Evolutionary conservation across 2,888 invertebrate genomes (phyloP), one percentile per base, ranked within the genome.

Genomic region (Sarcophaga subvicina): DNA sequence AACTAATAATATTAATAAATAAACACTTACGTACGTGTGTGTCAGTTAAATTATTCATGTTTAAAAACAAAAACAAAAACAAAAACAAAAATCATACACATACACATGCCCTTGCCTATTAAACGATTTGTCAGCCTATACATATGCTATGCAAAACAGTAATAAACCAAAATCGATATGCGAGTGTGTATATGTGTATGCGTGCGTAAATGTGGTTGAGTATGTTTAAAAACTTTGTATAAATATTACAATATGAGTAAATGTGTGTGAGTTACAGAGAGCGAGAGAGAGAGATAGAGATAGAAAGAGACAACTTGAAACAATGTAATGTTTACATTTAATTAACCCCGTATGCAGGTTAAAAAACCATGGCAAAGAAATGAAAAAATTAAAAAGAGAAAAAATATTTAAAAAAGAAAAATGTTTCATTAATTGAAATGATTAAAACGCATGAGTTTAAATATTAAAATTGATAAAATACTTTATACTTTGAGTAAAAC

Each of bases 321-420:
- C 20, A 71, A 71, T 62, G 22, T 63, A 22, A 69, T 81, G 49
- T 81, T 81, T 73, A 75, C 80, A 75, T 75, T 75, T 81, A 81
- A 81, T 81, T 80, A 80, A 62, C 49, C 67, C 73, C 63, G 22
- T 37, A 69, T 69, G 75, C 10, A 4, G 37, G 37, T 54, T 12
- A 37, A 73, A 62, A 77, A 67, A 60, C 62, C 11, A 17, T 17
- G 5, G 5, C 22, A 22, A 54, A 80, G 25, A 59, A 27, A 79
- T 27, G 27, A 45, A n/a, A 45, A 64, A 66, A 66, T 66, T 72
- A 63, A 72, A 80, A 71, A 54, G 27, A 37, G 63, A 49, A 70
- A 79, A 79, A 69, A 60, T 60, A 47, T 69, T 69, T 8, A 20
- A 37, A 71, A 63, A 54, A 54, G 0, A 37, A 37, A 37, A 37